Conservation (phyloP, 2,797 vertebrate genomes). For the Sebastes steindachneri region DNA sequence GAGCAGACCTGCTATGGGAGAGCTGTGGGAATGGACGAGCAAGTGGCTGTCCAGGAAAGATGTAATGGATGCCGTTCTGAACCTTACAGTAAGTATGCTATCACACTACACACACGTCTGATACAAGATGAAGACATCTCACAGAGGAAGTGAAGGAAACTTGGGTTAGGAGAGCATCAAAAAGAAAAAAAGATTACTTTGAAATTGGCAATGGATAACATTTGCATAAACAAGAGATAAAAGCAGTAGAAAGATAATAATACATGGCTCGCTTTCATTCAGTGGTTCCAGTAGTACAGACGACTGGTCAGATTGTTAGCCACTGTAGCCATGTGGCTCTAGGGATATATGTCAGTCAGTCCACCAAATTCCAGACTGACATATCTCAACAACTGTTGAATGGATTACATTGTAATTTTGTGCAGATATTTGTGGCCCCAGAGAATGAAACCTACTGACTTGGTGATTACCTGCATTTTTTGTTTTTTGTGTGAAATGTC, state of each 20-base stretch:
- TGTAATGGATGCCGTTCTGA: background rate
- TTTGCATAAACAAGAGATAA: background rate
- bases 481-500: background rate
- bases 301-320: background rate
- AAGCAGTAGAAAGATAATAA: background rate
- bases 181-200: background rate
- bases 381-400: background rate
- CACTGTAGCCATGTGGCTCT: background rate
- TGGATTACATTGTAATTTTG: background rate
- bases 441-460: background rate
- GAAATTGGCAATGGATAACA: background rate
- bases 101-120: background rate
- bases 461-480: background rate
- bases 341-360: background rate
- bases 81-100: background rate
- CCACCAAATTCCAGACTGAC: background rate
- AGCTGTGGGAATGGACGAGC: conserved; percentile 40
- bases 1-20: conserved; percentile 49
- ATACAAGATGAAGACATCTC: background rate
- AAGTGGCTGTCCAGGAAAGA: conserved; percentile 27
- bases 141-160: background rate
- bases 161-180: background rate
- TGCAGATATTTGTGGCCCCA: background rate
- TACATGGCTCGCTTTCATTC: background rate
- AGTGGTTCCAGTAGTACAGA: background rate